These are phyloP conservation scores for Halictus quadricinctus DNA, from an alignment of 2,888 invertebrate species.

Conservation along the genomic window DNA sequence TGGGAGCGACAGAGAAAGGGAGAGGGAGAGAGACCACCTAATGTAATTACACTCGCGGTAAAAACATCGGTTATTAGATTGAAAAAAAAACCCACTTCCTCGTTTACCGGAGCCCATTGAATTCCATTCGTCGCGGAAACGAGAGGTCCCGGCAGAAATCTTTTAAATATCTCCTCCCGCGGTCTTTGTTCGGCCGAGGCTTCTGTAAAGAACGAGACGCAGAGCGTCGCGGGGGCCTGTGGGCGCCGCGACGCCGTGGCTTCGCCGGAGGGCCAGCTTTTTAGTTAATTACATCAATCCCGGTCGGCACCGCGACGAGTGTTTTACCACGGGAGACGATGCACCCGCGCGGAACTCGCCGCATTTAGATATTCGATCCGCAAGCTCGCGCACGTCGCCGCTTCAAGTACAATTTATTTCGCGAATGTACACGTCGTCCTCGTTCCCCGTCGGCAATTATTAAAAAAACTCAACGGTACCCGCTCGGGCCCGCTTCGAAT, in stretches of 20 bases:
- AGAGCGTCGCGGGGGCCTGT: conserved; percentile 26
- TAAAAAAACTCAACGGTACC: background rate
- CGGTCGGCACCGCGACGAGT: conserved; percentile 29
- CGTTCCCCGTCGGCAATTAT: background rate
- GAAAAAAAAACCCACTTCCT: conserved; percentile 58
- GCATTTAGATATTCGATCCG: conserved; percentile 24
- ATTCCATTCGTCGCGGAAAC: conserved; percentile 70
- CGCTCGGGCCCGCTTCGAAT: background rate
- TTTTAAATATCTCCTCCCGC: conserved; percentile 69
- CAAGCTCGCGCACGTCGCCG: background rate
- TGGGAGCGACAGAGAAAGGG: background rate
- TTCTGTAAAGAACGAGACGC: conserved; percentile 61
- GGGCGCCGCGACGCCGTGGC: conserved; percentile 1
- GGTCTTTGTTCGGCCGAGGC: conserved; percentile 68
- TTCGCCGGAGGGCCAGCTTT: conserved; percentile 47
- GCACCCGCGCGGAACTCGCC: conserved; percentile 11
- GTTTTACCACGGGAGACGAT: conserved; percentile 20
- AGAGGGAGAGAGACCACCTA: background rate
- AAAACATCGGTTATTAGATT: conserved; percentile 19
- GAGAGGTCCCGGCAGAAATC: conserved; percentile 70
- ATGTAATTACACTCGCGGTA: conserved; percentile 13
- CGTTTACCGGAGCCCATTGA: conserved; percentile 68
- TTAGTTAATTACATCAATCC: conserved; percentile 72
- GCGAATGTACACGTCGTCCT: background rate
- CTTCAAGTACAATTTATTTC: conserved; percentile 9